Evolutionary conservation across 2,113 vertebrate species (phyloP), one percentile per base, ranked within the genome.

Genomic region (Apodemus speciosus): DNA sequence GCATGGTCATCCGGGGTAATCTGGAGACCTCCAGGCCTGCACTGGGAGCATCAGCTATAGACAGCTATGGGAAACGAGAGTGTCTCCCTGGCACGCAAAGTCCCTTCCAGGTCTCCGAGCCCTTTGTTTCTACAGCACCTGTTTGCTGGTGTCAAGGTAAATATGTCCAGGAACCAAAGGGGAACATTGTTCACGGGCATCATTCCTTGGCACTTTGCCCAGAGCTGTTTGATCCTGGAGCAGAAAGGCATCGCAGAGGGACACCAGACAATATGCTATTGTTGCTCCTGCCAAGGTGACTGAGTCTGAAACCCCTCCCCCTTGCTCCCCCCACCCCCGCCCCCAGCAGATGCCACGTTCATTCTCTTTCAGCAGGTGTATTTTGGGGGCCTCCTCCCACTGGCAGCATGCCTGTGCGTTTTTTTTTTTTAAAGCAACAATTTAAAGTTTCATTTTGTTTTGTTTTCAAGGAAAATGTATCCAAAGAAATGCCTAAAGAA

Each of bases 91-190:
- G 64, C 58, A 16, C 80, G 51, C 85, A 8, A 2, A 79, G 43
- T 13, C 2, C 49, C 27, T 71, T 14, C 1, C 6, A 25, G 69
- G n/a, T 21, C 53, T 35, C 79, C 21, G 6, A 71, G 49, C 62
- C 66, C 83, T 14, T 43, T 64, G 60, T 51, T 40, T 53, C 53
- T 25, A 0, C 72, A 0, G 51, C 9, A 38, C 58, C 69, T 88
- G 6, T 88, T 79, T 94, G 38, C 90, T 23, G 8, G 27, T 60
- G 92, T 92, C 94, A 79, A 71, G 85, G 85, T 84, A 95, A 95
- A 95, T 87, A 94, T 90, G 91, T 84, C 88, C 88, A 68, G 73
- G 93, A 91, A 86, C 85, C 53, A 27, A 68, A 69, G 87, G 92
- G 30, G 46, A 92, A 68, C 72, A 76, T 69, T 58, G 80, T 91